phyloP scores from a whole-genome alignment of 2,888 invertebrate genomes.

The Mythimna loreyi region DNA sequence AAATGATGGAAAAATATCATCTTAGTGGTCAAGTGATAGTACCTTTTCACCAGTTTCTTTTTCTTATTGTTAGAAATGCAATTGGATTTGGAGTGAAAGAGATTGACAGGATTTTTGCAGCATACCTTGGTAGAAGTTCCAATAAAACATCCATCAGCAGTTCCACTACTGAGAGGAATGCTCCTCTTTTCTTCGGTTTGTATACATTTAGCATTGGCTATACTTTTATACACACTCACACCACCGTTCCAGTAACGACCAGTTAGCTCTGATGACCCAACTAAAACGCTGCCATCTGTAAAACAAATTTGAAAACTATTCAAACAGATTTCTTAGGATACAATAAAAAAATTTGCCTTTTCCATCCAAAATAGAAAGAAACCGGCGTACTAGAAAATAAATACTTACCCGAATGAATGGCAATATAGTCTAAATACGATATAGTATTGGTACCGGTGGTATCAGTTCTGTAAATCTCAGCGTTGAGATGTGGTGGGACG shows the following conservation, averaged over 20 bases:
- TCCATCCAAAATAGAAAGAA: too few species aligned
- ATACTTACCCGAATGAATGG: slow-evolving; percentile 77
- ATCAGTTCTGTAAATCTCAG: slow-evolving; percentile 86
- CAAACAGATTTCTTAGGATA: too few species aligned
- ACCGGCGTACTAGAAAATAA: neutral
- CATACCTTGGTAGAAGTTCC: slow-evolving; percentile 79
- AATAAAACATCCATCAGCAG: slow-evolving; percentile 86
- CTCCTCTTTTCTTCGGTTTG: slow-evolving; percentile 71
- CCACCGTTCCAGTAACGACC: slow-evolving; percentile 88
- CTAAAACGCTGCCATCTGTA: slow-evolving; percentile 84
- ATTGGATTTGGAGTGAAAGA: too few species aligned
- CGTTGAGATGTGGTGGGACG: slow-evolving; percentile 86
- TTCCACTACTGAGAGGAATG: slow-evolving; percentile 79
- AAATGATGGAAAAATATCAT: too few species aligned
- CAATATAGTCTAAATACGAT: slow-evolving; percentile 83
- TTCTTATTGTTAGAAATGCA: too few species aligned
- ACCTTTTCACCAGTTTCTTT: too few species aligned
- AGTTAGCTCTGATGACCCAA: slow-evolving; percentile 87
- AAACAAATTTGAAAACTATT: slow-evolving; percentile 21
- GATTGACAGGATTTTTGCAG: neutral
- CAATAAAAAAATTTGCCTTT: too few species aligned
- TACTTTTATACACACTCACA: slow-evolving; percentile 75
- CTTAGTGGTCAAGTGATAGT: too few species aligned
- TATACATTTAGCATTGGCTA: slow-evolving; percentile 70
- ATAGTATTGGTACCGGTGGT: slow-evolving; percentile 79